phyloP scores from a whole-genome alignment of 2,797 vertebrate genomes.

The Psittacula echo region DNA sequence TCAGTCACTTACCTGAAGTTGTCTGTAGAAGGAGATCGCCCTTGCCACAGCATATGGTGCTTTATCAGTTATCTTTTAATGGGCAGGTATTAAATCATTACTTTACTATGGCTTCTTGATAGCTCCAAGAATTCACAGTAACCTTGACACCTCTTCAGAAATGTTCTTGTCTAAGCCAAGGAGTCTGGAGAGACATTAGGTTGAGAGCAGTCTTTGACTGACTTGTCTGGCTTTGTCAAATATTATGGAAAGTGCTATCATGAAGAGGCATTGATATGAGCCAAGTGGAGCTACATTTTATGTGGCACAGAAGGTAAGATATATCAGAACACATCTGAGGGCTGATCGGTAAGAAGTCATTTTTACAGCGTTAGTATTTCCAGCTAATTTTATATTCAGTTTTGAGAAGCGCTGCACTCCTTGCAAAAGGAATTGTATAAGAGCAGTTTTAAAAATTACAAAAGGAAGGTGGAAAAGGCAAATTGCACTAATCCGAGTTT shows the following conservation, averaged over 20 bases:
- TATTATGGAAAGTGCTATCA: not conserved
- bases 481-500: conserved; percentile 51
- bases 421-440: conserved; percentile 45
- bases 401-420: conserved; percentile 54
- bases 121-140: not conserved
- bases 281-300: conserved; percentile 29
- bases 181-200: conserved; percentile 2
- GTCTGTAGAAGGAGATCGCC: not conserved
- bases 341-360: conserved; percentile 38
- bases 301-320: not conserved
- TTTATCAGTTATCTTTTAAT: not conserved
- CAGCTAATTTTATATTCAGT: conserved; percentile 58
- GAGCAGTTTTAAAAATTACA: conserved; percentile 34
- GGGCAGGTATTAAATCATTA: not conserved
- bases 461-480: conserved; percentile 52
- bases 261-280: conserved; percentile 27
- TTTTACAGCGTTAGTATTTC: conserved; percentile 37
- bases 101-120: not conserved
- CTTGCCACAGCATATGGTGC: not conserved
- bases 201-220: not conserved
- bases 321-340: conserved; percentile 1
- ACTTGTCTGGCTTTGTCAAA: conserved; percentile 35
- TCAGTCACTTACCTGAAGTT: not conserved
- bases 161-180: conserved; percentile 22
- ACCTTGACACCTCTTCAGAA: conserved; percentile 21